Conservation (phyloP, 1,140 invertebrate genomes). For the Dolichoris vasculosae region DNA sequence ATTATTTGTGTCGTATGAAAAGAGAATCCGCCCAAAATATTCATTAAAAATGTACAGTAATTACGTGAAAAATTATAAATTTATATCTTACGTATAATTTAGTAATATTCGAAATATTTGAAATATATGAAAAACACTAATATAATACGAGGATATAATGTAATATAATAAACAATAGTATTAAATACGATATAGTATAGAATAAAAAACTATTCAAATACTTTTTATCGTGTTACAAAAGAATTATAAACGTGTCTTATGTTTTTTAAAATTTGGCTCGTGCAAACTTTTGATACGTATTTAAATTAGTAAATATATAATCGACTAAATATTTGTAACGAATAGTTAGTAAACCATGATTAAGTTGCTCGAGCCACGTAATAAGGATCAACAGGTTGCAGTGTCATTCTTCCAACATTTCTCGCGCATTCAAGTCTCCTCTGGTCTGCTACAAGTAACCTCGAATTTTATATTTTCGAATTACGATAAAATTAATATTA, state of each 20-base stretch:
- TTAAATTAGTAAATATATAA: background rate
- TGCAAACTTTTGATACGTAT: no score
- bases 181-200: no score
- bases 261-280: no score
- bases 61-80: background rate
- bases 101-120: no score
- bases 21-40: background rate
- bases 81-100: background rate
- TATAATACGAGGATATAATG: no score
- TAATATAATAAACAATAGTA: no score
- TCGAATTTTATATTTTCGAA: background rate
- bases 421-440: constrained; percentile 47
- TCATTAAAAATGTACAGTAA: background rate
- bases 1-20: background rate
- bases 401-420: constrained; percentile 12
- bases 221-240: no score
- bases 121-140: no score
- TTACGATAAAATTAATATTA: background rate
- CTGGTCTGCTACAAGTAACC: background rate
- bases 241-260: no score
- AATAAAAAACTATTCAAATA: no score
- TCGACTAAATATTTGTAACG: no score
- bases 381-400: constrained; percentile 43
- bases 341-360: background rate
- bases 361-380: background rate